Evolutionary conservation across 2,888 invertebrate species (phyloP).

Genomic region (Drosophila flavopinicola): DNA sequence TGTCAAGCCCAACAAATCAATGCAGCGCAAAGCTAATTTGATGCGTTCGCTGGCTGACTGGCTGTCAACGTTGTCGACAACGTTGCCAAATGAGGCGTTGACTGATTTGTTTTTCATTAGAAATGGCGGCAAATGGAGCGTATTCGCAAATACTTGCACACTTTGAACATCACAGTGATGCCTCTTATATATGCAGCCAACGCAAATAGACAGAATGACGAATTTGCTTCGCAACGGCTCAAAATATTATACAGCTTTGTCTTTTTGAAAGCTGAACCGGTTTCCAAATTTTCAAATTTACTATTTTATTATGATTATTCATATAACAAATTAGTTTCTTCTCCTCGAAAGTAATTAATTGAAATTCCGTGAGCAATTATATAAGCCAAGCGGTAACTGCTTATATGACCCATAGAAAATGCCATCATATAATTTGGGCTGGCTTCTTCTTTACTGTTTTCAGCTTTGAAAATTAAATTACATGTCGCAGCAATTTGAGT

Average conservation of each 20-base stretch:
- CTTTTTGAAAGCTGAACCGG: too few species aligned
- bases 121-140: constrained; percentile 7
- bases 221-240: background rate
- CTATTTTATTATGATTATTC: too few species aligned
- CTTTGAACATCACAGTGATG: background rate
- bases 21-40: constrained; percentile 54
- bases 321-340: too few species aligned
- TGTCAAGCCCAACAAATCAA: constrained; percentile 48
- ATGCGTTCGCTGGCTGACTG: constrained; percentile 36
- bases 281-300: too few species aligned
- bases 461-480: constrained; percentile 52
- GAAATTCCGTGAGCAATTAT: background rate
- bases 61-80: constrained; percentile 40
- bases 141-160: background rate
- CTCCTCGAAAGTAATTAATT: too few species aligned
- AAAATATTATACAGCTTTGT: too few species aligned
- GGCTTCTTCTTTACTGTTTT: constrained; percentile 7
- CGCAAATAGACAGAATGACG: background rate
- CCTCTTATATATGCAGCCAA: background rate
- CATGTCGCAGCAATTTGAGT: constrained; percentile 35
- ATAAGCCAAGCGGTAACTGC: background rate
- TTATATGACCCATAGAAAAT: background rate
- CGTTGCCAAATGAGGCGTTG: constrained; percentile 38
- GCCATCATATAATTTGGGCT: constrained; percentile 8
- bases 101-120: constrained; percentile 62